Evolutionary conservation across 2,888 invertebrate species (phyloP), one percentile per base, ranked within the genome.

Genomic region (Thereva nobilitata): DNA sequence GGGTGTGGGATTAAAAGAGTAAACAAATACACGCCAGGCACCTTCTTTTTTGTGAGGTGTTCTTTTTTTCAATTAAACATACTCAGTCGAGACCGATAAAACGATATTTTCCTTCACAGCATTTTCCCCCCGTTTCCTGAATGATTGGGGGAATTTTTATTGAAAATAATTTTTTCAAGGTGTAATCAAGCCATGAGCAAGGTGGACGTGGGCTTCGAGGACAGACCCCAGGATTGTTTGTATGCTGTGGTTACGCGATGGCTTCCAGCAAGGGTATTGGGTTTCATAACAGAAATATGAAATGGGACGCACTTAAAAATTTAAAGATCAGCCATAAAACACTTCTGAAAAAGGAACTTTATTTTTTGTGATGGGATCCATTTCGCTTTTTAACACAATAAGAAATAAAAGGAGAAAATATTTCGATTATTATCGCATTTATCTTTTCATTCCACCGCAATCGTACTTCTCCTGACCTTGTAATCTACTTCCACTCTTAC

Each of bases 221-320:
- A 5, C 8, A 34, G 52, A 4, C 12, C 52, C 23, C 12, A 6
- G 6, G 35, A 6, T 9, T 52, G 34, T 5, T 52, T 35, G 50
- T 4, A 23, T 23, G 6, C 34, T 23, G 40, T 40, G n/a, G 38
- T 53, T n/a, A 38, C n/a, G 38, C n/a, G 38, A 53, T 38, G 40
- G 38, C 53, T n/a, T 40, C 10, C n/a, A 6, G 40, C 38, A n/a
- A 53, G 53, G 53, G 53, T 53, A 53, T 53, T 40, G 38, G 6
- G 38, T 53, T 53, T 53, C 53, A 53, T 53, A 53, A 53, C 53
- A 53, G 53, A 53, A 52, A 53, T 53, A 53, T 53, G 53, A 53
- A 53, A 53, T 53, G 53, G 53, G 53, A 38, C 40, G 38, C 53
- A 53, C 38, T 53, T 53, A 53, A 53, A 37, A 53, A 38, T 40